phyloP scores from a whole-genome alignment of 2,888 invertebrate species.

The Gortyna flavago region DNA sequence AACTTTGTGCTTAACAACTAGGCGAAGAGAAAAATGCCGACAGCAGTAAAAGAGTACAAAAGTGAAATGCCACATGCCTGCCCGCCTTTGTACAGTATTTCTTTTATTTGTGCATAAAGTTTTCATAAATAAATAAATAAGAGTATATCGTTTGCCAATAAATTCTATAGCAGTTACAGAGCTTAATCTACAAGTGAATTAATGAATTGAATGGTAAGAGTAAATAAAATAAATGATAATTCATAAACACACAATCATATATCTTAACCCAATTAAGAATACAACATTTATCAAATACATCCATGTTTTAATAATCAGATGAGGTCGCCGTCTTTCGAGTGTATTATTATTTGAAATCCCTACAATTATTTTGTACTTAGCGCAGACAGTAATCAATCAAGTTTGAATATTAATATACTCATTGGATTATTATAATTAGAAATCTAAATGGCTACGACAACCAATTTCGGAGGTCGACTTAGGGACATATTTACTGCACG shows the following conservation, averaged over 20 bases:
- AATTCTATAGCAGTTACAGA: slow-evolving; percentile 12
- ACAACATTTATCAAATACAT: slow-evolving; percentile 68
- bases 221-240: slow-evolving; percentile 53
- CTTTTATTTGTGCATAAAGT: too few relatives aligned
- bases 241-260: slow-evolving; percentile 54
- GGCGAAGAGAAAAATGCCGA: slow-evolving; percentile 28
- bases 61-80: too few relatives aligned
- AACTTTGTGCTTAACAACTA: slow-evolving; percentile 45
- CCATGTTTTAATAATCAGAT: slow-evolving; percentile 60
- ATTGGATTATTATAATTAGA: slow-evolving; percentile 60
- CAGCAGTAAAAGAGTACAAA: slow-evolving; percentile 10
- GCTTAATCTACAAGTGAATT: slow-evolving; percentile 23
- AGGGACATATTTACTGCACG: slow-evolving; percentile 68
- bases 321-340: slow-evolving; percentile 55
- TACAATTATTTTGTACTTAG: slow-evolving; percentile 75
- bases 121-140: too few relatives aligned
- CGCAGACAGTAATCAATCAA: slow-evolving; percentile 72
- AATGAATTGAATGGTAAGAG: slow-evolving; percentile 27
- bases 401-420: slow-evolving; percentile 61
- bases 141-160: not conserved
- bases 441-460: slow-evolving; percentile 56
- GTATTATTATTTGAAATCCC: slow-evolving; percentile 60
- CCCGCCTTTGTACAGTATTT: too few relatives aligned
- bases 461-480: slow-evolving; percentile 48
- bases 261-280: slow-evolving; percentile 66